Conservation (phyloP, 2,797 vertebrate species). For the Okamejei kenojei region DNA sequence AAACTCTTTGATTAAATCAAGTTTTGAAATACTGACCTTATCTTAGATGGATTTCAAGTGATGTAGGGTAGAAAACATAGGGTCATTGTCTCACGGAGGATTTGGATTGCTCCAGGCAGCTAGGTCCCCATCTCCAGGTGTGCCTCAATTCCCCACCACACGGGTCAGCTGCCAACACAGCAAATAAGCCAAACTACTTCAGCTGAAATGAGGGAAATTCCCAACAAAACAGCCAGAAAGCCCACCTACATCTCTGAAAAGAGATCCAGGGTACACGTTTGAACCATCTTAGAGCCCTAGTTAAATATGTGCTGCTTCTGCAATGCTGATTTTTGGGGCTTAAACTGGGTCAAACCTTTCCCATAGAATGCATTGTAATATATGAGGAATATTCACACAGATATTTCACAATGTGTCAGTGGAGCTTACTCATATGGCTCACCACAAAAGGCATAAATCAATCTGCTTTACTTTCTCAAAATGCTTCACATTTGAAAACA, state of each 20-base stretch:
- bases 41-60: not conserved
- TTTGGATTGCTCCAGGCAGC: not conserved
- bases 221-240: not conserved
- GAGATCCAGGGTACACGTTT: not conserved
- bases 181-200: not conserved
- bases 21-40: not conserved
- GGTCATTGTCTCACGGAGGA: too few relatives aligned
- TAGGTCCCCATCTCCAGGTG: not conserved
- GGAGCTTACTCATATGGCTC: not conserved
- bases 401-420: not conserved
- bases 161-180: not conserved
- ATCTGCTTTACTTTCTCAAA: not conserved
- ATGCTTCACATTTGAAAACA: conserved; percentile 10
- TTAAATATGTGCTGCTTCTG: not conserved
- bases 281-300: not conserved
- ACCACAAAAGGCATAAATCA: conserved; percentile 5
- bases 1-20: not conserved
- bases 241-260: not conserved
- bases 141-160: not conserved
- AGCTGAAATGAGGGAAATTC: not conserved
- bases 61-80: not conserved
- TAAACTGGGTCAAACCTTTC: too few relatives aligned
- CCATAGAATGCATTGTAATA: not conserved
- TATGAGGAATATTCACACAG: not conserved
- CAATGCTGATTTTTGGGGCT: not conserved